Conservation (phyloP, 2,888 invertebrate genomes). For the Ectemnius cavifrons region DNA sequence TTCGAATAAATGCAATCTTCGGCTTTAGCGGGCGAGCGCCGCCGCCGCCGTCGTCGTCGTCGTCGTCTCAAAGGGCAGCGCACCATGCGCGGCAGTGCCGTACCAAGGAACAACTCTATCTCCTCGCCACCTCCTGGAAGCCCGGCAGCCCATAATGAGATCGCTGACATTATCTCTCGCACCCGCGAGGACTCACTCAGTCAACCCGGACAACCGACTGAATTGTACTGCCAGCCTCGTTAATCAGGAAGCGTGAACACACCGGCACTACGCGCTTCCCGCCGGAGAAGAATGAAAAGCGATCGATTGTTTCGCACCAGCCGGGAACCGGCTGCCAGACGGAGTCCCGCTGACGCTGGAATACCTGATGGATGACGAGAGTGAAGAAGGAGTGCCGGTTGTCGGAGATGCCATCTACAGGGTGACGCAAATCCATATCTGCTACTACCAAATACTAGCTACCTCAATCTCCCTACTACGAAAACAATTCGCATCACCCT, state of each 20-base stretch:
- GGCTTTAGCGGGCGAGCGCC: constrained; percentile 63
- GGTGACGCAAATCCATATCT: too few relatives aligned
- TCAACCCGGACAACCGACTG: not conserved
- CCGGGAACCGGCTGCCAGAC: too few relatives aligned
- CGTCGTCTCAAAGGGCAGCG: constrained; percentile 67
- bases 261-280: too few relatives aligned
- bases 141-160: not conserved
- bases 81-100: constrained; percentile 36
- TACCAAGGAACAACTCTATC: not conserved
- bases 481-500: too few relatives aligned
- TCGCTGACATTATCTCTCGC: constrained; percentile 3
- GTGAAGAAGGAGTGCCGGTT: constrained; percentile 1
- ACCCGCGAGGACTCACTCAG: not conserved
- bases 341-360: too few relatives aligned
- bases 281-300: too few relatives aligned
- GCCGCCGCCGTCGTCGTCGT: constrained; percentile 34
- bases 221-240: too few relatives aligned
- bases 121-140: constrained; percentile 1
- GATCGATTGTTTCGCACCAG: too few relatives aligned
- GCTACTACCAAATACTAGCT: too few relatives aligned
- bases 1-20: constrained; percentile 76
- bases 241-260: too few relatives aligned
- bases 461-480: too few relatives aligned
- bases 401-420: too few relatives aligned
- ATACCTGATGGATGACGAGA: not conserved